phyloP scores from a whole-genome alignment of 2,888 invertebrate genomes.

The Meteorus colon region DNA sequence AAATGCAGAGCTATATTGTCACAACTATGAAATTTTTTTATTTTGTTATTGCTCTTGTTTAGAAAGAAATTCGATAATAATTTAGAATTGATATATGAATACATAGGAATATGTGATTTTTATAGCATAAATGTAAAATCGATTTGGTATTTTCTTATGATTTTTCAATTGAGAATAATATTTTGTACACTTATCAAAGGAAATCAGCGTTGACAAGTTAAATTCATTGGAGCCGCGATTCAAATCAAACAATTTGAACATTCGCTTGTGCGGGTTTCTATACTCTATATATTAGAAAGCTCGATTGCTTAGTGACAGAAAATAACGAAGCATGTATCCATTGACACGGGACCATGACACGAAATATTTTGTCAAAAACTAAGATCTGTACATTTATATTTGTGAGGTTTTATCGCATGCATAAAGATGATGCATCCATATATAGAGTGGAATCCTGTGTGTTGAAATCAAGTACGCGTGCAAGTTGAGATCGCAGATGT shows the following conservation, averaged over 20 bases:
- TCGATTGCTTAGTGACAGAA: neutral
- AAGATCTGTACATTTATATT: neutral
- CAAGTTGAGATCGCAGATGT: conserved; percentile 48
- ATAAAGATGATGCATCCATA: neutral
- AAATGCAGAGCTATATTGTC: too few species aligned
- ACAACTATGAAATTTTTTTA: too few species aligned
- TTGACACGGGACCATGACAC: neutral
- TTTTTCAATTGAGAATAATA: neutral
- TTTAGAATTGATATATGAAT: too few species aligned
- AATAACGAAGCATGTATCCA: neutral
- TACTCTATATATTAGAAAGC: too few species aligned
- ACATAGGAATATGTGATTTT: conserved; percentile 50
- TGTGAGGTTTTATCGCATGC: too few species aligned
- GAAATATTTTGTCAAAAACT: too few species aligned
- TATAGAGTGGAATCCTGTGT: neutral
- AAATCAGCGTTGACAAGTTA: neutral
- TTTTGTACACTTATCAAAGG: neutral
- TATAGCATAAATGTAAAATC: conserved; percentile 41
- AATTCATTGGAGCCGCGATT: neutral
- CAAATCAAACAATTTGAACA: neutral
- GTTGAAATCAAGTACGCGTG: conserved; percentile 1
- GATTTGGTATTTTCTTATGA: neutral
- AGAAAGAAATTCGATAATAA: too few species aligned
- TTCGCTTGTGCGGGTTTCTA: neutral
- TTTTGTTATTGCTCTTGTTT: too few species aligned